Evolutionary conservation across 1,140 invertebrate genomes (phyloP).

Genomic region (Yoshiicerus persimilis): DNA sequence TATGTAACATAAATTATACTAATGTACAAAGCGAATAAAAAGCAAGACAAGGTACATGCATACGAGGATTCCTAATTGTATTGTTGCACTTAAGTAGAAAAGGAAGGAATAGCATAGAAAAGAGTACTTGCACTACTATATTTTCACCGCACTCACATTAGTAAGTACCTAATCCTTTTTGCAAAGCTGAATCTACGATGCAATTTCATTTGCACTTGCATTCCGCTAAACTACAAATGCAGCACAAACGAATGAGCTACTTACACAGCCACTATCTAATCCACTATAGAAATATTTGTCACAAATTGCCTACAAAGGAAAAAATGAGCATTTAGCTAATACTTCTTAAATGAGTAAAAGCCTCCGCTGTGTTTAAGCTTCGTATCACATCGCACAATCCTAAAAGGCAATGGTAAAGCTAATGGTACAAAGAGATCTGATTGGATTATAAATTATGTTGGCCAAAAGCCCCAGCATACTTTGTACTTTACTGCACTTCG

Average conservation of each 20-base stretch:
- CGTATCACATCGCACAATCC: background rate
- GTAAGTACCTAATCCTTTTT: background rate
- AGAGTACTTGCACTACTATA: background rate
- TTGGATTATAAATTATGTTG: background rate
- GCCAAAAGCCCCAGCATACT: background rate
- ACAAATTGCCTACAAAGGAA: background rate
- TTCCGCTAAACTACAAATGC: background rate
- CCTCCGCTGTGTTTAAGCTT: background rate
- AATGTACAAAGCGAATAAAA: background rate
- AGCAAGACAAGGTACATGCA: too few relatives aligned
- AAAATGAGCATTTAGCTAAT: background rate
- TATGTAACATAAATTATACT: background rate
- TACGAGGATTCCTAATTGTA: background rate
- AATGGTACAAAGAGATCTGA: background rate
- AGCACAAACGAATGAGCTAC: background rate
- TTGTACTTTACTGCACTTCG: background rate
- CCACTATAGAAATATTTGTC: background rate
- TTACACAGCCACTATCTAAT: background rate
- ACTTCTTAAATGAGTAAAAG: slow-evolving; percentile 4
- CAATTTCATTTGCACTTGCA: background rate
- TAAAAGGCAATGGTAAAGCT: background rate
- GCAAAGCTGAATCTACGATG: background rate
- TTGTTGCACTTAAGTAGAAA: background rate
- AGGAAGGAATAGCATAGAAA: background rate
- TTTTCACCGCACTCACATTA: too few relatives aligned